Evolutionary conservation across 2,888 invertebrate genomes (phyloP).

Genomic region (Andricus curvator): DNA sequence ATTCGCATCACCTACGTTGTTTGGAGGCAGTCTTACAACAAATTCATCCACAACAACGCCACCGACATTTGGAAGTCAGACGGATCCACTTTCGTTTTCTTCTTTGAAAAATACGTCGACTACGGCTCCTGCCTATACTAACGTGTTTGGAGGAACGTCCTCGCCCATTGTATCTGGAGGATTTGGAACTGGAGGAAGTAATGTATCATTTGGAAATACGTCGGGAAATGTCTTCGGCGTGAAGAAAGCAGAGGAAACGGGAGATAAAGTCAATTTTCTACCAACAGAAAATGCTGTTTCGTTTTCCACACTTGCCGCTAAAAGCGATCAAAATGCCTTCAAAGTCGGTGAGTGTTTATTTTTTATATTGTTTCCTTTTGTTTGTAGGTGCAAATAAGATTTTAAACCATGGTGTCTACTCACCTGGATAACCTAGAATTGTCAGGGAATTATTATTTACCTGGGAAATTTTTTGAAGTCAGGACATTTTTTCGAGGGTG

Average conservation of each 20-base stretch:
- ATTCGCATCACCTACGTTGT: neutral
- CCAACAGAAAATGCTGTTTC: conserved; percentile 61
- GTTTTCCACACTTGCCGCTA: conserved; percentile 68
- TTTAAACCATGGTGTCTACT: neutral
- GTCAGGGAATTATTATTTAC: no score
- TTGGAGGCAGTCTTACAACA: neutral
- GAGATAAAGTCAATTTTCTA: conserved; percentile 62
- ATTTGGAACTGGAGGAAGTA: neutral
- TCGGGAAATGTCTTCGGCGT: conserved; percentile 48
- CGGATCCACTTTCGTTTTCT: conserved; percentile 47
- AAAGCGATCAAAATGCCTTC: conserved; percentile 62
- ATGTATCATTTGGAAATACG: neutral
- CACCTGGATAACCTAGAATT: no score
- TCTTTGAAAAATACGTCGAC: neutral
- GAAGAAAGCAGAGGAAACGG: conserved; percentile 44
- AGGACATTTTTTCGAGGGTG: no score
- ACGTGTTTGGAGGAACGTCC: neutral
- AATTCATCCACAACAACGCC: conserved; percentile 18
- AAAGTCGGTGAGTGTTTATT: conserved; percentile 61
- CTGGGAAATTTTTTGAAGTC: no score
- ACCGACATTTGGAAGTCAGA: conserved; percentile 41
- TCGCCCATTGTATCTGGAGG: neutral
- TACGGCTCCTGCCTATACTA: neutral
- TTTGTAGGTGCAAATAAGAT: conserved; percentile 26
- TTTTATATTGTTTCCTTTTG: conserved; percentile 21